phyloP scores from a whole-genome alignment of 2,797 vertebrate species.

The Coreius guichenoti region DNA sequence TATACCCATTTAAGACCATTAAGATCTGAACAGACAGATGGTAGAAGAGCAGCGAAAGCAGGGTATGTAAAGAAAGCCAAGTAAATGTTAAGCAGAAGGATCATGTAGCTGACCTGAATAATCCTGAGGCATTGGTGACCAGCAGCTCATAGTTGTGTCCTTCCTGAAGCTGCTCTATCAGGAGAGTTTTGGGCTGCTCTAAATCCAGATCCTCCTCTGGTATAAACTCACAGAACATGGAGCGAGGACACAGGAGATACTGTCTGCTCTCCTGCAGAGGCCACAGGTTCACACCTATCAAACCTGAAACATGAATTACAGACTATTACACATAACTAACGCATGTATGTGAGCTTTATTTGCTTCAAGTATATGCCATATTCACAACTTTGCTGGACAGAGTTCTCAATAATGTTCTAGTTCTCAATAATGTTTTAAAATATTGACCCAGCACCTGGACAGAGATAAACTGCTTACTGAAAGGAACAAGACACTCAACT shows the following conservation, averaged over 20 bases:
- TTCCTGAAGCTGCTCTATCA: constrained; percentile 85
- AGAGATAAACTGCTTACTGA: not conserved
- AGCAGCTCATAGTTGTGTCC: constrained; percentile 84
- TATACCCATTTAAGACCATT: not conserved
- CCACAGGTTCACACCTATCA: constrained; percentile 90
- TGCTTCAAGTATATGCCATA: not conserved
- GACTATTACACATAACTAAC: constrained; percentile 2
- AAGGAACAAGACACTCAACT: not conserved
- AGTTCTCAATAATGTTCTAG: not conserved
- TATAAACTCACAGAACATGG: constrained; percentile 91
- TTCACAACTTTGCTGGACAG: not conserved
- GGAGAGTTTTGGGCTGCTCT: constrained; percentile 69
- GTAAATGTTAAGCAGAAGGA: not conserved
- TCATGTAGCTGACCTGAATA: constrained; percentile 80
- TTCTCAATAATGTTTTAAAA: not conserved
- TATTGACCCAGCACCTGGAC: not conserved
- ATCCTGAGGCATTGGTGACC: constrained; percentile 81
- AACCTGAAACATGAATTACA: constrained; percentile 72
- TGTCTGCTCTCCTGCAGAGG: constrained; percentile 72
- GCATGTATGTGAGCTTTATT: constrained; percentile 20
- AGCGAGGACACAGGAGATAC: constrained; percentile 87
- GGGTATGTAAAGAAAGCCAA: not conserved
- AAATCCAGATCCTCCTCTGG: constrained; percentile 74
- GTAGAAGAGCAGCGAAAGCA: not conserved
- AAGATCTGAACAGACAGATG: not conserved